Evolutionary conservation across 2,113 vertebrate genomes (phyloP), one percentile per base, ranked within the genome.

Genomic region (Phyllostomus hastatus): DNA sequence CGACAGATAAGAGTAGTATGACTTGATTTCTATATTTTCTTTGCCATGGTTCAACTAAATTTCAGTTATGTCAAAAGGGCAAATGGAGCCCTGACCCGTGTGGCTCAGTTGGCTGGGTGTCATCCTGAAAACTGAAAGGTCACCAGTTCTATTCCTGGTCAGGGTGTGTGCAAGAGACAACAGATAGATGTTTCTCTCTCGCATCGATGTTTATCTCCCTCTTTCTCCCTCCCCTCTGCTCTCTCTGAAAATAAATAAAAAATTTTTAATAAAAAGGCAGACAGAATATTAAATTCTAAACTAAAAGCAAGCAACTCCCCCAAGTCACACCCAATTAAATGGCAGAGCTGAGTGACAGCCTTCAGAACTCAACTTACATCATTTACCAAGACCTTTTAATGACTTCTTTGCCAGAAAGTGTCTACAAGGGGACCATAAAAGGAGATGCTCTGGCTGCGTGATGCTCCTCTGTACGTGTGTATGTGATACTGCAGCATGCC

Each of bases 231-330:
- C 61, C 61, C 61, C 28, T 64, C 61, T 31, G 28, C 28, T 64
- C 28, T 64, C 61, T 31, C 61, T 64, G 59, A 64, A 64, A 61
- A 61, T 28, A 61, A 61, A 59, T 24, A 59, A 22, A 28, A 11
- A 11, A 12, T 61, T 19, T 61, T 61, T 61, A 26, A 26, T 22
- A 57, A 28, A 28, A 31, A 24, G 61, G 22, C 41, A 91, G 38
- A 69, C 48, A 28, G 48, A 94, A 54, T 41, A 90, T 73, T 94
- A 92, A 78, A 83, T 90, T 89, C 17, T 81, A 26, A 94, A 93
- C 48, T 70, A 59, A 94, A 90, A 15, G n/a, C n/a, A 84, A 94
- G 61, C 14, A 94, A 75, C 9, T 76, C 70, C 64, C 52, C 79
- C 79, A 66, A 79, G 41, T 20, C 76, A 67, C 50, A 80, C 22